Percentiles rank a stretch among this genome's conserved stretches.
These are phyloP conservation scores for Pelodytes ibericus DNA, from an alignment of 2,797 vertebrate genomes.

Conservation along the genomic window DNA sequence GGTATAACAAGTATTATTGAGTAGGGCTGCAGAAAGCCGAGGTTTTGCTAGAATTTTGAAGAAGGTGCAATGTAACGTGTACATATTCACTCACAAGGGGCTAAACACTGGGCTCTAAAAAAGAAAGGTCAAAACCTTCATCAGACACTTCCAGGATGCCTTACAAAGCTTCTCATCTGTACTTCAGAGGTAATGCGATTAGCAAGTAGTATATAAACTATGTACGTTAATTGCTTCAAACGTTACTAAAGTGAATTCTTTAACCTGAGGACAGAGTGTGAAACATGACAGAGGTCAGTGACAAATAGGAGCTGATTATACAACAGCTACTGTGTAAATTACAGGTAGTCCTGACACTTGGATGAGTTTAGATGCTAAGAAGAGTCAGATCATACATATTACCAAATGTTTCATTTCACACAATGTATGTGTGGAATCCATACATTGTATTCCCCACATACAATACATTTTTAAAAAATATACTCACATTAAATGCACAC, in stretches of 20 bases:
- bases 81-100: neutral
- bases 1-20: too few species aligned
- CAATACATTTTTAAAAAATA: too few species aligned
- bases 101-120: constrained; percentile 49
- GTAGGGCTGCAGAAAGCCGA: too few species aligned
- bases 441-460: too few species aligned
- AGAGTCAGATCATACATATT: too few species aligned
- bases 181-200: constrained; percentile 76
- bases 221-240: constrained; percentile 72
- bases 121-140: constrained; percentile 55
- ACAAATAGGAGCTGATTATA: neutral
- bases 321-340: neutral
- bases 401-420: too few species aligned
- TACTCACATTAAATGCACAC: too few species aligned
- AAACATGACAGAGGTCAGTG: constrained; percentile 60
- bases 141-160: constrained; percentile 66
- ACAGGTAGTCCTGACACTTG: neutral
- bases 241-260: constrained; percentile 65
- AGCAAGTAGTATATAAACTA: constrained; percentile 68
- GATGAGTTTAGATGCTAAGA: neutral
- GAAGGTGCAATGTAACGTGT: neutral
- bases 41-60: too few species aligned
- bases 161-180: constrained; percentile 69
- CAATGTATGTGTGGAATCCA: too few species aligned
- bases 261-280: constrained; percentile 60